A percentile compares a stretch with the other conserved stretches of the same genome.
phyloP scores from a whole-genome alignment of 2,797 vertebrate species.

The Silurus aristotelis region DNA sequence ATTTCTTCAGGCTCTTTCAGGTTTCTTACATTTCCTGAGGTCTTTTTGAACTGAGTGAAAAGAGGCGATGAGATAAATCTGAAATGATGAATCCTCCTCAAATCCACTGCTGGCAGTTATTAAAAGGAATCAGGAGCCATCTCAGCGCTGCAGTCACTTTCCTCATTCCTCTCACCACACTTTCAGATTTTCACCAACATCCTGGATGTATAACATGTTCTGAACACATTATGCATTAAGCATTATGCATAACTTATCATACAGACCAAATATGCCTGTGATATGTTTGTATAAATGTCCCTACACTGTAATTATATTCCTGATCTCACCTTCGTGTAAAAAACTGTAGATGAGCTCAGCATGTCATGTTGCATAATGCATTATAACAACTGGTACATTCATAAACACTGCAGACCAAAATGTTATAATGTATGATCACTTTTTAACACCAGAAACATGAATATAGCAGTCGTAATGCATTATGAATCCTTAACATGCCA shows the following conservation, averaged over 20 bases:
- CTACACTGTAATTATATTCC: too few species aligned
- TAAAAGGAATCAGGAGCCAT: background rate
- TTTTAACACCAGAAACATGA: background rate
- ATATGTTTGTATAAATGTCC: background rate
- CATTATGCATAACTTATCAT: too few species aligned
- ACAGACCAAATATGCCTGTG: background rate
- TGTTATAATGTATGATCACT: background rate
- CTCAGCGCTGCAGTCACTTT: background rate
- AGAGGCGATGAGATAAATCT: constrained; percentile 9
- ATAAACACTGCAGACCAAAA: background rate
- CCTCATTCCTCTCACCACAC: background rate
- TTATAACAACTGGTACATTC: background rate
- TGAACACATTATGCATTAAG: background rate
- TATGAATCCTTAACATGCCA: background rate
- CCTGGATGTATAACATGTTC: too few species aligned
- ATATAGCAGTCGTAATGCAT: background rate
- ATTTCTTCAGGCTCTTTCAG: constrained; percentile 14
- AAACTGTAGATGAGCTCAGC: background rate
- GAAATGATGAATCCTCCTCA: constrained; percentile 2
- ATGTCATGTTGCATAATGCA: background rate
- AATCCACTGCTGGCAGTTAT: background rate
- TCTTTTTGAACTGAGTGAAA: constrained; percentile 12
- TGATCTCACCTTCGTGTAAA: background rate
- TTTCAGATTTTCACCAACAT: background rate
- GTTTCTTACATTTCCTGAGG: constrained; percentile 13